Base-by-base conservation (phyloP, 2,888 invertebrate species). In the Hololepta plana region DNA sequence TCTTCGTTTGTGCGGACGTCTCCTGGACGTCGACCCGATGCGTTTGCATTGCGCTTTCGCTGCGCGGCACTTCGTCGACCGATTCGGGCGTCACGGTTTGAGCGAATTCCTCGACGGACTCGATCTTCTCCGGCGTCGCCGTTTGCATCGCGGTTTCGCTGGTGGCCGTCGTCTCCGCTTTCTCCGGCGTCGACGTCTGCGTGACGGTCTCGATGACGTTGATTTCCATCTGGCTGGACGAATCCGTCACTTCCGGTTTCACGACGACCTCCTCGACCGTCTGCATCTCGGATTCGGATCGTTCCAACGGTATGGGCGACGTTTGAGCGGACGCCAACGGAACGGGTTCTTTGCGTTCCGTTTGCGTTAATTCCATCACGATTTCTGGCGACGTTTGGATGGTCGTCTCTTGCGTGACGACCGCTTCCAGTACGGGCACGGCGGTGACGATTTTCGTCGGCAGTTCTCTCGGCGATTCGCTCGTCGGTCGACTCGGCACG, bases 341-440 rank as follows among this genome's bases (percentile, higher is more conserved):
- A n/a, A n/a, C n/a, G n/a, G n/a, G n/a, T 20, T 36, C 39, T 36
- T 43, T 42, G 2, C 35, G 24, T 20, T 57, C 34, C 27, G 29
- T 30, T 25, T 32, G 27, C 8, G 28, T 23, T 17, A 57, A 55
- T 35, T 57, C 53, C 20, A 49, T 46, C 3, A 51, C 41, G 9
- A 44, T 35, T 41, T 64, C 63, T 3, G 69, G 68, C 7, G 69
- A 67, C 3, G 70, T 71, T 47, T 71, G 68, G 12, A 62, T 47
- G 7, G 60, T 58, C 36, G 52, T 57, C 45, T 69, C 68, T 43
- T 63, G 59, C 2, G 62, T 62, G n/a, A 54, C 35, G n/a, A 66
- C 52, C 43, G 62, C 55, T 55, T 69, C 68, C 4, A 68, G 42
- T 4, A 69, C 59, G n/a, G 63, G 60, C 11, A 74, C 55, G 26